phyloP scores from a whole-genome alignment of 92 coral and sea anemone species.

The Parazoanthus atlanticus region DNA sequence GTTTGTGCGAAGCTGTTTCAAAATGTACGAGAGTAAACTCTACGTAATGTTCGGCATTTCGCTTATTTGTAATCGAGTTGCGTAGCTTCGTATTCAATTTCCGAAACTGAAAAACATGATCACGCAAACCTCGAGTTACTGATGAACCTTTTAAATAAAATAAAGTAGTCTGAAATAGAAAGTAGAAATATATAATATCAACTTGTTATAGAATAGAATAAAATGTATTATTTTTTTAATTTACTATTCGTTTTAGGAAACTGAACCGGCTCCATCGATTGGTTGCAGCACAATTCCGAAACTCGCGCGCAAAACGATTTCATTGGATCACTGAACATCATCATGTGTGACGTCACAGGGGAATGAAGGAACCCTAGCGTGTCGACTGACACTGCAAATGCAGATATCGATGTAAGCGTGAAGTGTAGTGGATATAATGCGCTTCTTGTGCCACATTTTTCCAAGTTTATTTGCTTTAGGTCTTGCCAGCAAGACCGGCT shows the following conservation, averaged over 20 bases:
- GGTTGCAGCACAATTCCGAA: not conserved
- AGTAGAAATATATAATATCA: not conserved
- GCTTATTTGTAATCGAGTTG: too few species aligned
- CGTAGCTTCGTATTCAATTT: too few species aligned
- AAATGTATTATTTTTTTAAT: not conserved
- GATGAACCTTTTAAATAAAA: not conserved
- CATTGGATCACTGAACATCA: not conserved
- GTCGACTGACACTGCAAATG: not conserved
- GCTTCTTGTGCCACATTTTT: not conserved
- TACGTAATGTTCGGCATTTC: too few species aligned
- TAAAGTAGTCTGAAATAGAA: not conserved
- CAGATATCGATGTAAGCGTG: not conserved
- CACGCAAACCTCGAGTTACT: too few species aligned
- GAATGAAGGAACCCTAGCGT: too few species aligned
- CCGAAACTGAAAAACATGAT: too few species aligned
- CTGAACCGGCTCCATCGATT: not conserved
- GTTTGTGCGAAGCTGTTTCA: not conserved
- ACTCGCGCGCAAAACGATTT: constrained; percentile 5
- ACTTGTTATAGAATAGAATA: not conserved
- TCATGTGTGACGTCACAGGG: constrained; percentile 13
- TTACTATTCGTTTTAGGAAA: not conserved
- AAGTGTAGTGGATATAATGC: not conserved
- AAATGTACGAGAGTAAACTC: not conserved
- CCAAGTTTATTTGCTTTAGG: constrained; percentile 2
- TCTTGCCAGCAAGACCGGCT: constrained; percentile 26